Base-by-base conservation (phyloP, 2,888 invertebrate species). In the Ophion slaviceki region DNA sequence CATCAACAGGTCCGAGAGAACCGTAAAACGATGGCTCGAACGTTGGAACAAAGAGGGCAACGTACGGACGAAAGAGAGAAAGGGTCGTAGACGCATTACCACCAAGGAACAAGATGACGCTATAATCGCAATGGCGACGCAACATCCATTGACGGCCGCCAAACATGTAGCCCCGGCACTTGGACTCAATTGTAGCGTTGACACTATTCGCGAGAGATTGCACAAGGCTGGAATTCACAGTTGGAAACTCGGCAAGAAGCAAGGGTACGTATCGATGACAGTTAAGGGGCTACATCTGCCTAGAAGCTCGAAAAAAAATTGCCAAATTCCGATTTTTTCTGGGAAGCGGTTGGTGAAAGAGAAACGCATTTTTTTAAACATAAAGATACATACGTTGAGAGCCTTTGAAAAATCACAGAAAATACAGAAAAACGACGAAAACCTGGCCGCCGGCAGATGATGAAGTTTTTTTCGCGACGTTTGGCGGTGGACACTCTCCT, bases 161-260 rank as follows among this genome's bases (percentile, higher is more conserved):
- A 94, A 94, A 90, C 91, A 92, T 78, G 94, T 94, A 3, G 94
- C 92, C 28, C 93, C 94, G 45, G 93, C 94, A 40, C 84, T 94
- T 11, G 94, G 94, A 45, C 87, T 94, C 10, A 94, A 92, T 80
- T 94, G 94, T 84, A 94, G 94, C 74, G 94, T 94, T 7, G 94
- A 94, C 77, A 94, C 94, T 0, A 92, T 94, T 47, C 90, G 94
- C 77, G 94, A 94, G 81, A 88, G 94, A 62, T 88, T 94, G 66
- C 94, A 94, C 78, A 93, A 93, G 86, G 94, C 94, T 80, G 94
- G 94, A 45, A 93, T 94, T 85, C 94, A 94, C 62, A 94, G 94
- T 85, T 94, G 94, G 94, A 94, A 94, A 75, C 89, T 94, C 28
- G 94, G 93, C 17, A 94, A 94, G 82, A 93, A 93, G 75, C 93